These are phyloP conservation scores for Chymomyza caudatula DNA, from an alignment of 2,888 invertebrate species.

Conservation along the genomic window DNA sequence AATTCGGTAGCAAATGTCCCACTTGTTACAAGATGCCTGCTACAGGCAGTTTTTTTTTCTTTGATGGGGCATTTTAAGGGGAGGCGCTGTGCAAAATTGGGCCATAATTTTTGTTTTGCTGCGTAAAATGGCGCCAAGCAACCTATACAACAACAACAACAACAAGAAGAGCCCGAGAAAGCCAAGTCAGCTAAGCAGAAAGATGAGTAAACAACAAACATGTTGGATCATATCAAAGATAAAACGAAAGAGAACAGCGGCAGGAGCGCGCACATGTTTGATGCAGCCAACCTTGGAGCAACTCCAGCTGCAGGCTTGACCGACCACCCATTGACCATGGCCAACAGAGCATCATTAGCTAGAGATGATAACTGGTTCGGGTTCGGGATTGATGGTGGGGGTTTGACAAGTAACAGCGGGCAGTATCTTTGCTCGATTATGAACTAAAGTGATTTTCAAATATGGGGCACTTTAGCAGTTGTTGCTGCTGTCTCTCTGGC, in stretches of 20 bases:
- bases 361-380: conserved; percentile 62
- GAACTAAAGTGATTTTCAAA: conserved; percentile 72
- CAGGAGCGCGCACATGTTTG: neutral
- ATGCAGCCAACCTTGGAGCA: neutral
- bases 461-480: conserved; percentile 50
- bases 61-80: neutral
- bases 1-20: conserved; percentile 66
- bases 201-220: neutral
- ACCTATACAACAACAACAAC: conserved; percentile 48
- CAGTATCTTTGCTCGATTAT: conserved; percentile 39
- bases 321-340: neutral
- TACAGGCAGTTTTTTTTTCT: neutral
- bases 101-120: conserved; percentile 70
- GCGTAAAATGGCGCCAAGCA: conserved; percentile 70
- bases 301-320: neutral
- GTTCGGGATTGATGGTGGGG: neutral
- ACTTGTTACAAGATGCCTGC: conserved; percentile 49
- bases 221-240: neutral
- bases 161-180: neutral
- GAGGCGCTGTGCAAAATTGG: conserved; percentile 48
- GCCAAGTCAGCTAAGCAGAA: neutral
- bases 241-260: neutral
- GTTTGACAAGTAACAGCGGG: neutral
- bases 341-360: conserved; percentile 60
- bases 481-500: conserved; percentile 24